phyloP scores from a whole-genome alignment of 2,113 vertebrate species.

The Epinephelus cyanopodus region DNA sequence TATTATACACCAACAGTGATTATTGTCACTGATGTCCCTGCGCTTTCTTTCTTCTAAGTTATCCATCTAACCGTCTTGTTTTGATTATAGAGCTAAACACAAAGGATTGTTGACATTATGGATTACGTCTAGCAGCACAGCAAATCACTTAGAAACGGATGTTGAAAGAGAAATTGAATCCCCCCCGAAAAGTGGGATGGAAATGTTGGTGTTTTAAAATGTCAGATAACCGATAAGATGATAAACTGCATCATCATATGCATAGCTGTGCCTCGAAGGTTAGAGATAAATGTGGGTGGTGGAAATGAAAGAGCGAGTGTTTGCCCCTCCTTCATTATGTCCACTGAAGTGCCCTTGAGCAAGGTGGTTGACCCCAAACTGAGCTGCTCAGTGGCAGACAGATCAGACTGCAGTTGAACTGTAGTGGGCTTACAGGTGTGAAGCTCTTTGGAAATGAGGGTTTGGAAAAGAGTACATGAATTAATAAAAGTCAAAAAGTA shows the following conservation, averaged over 20 bases:
- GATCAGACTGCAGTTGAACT: too few relatives aligned
- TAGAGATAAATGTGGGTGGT: too few relatives aligned
- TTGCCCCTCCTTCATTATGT: too few relatives aligned
- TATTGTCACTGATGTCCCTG: slow-evolving; percentile 17
- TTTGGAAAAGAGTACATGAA: too few relatives aligned
- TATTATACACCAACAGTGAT: slow-evolving; percentile 1
- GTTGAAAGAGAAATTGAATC: neutral
- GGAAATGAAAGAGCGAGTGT: too few relatives aligned
- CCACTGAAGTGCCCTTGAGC: too few relatives aligned
- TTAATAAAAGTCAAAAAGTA: too few relatives aligned
- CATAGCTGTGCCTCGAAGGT: too few relatives aligned
- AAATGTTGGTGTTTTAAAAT: neutral
- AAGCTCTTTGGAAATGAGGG: too few relatives aligned
- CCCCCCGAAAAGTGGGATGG: neutral
- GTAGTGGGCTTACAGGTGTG: too few relatives aligned
- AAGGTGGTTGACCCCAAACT: too few relatives aligned
- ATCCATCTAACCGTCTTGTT: slow-evolving; percentile 6
- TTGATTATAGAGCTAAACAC: slow-evolving; percentile 3
- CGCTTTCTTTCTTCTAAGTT: slow-evolving; percentile 17
- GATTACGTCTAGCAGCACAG: neutral
- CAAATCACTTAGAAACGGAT: neutral
- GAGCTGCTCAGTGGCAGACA: too few relatives aligned
- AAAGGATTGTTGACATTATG: neutral
- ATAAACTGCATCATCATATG: neutral
- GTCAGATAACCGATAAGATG: neutral